phyloP scores from a whole-genome alignment of 2,113 vertebrate species.

The Varanus salvator region DNA sequence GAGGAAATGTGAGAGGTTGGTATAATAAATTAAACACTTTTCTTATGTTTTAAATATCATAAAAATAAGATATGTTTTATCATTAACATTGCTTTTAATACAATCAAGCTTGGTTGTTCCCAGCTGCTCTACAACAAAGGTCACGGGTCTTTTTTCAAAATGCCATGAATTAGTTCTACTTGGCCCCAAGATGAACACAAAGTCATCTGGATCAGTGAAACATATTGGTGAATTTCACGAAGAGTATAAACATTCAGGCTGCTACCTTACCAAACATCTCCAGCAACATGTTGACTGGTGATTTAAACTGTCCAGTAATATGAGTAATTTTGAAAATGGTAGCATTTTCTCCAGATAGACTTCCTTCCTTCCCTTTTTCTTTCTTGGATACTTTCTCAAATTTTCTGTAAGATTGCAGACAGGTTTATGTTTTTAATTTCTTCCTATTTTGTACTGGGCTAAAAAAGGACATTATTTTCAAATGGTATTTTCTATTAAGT shows the following conservation, averaged over 20 bases:
- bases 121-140: not conserved
- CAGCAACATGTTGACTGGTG: not conserved
- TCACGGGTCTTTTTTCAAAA: slow-evolving; percentile 56
- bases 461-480: slow-evolving; percentile 36
- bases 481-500: slow-evolving; percentile 22
- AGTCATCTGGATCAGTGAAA: not conserved
- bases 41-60: no score
- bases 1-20: not conserved
- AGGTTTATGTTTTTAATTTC: not conserved
- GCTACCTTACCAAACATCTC: not conserved
- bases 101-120: not conserved
- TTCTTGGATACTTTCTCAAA: slow-evolving; percentile 27
- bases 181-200: not conserved
- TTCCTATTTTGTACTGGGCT: not conserved
- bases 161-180: slow-evolving; percentile 28
- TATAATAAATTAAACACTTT: not conserved
- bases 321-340: not conserved
- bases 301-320: not conserved
- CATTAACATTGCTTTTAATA: not conserved
- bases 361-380: not conserved
- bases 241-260: not conserved
- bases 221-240: not conserved
- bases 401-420: not conserved
- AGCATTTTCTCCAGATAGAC: slow-evolving; percentile 26
- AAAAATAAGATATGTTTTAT: no score